These are phyloP conservation scores for Amphipyra berbera DNA, from an alignment of 2,888 invertebrate species.

Conservation along the genomic window DNA sequence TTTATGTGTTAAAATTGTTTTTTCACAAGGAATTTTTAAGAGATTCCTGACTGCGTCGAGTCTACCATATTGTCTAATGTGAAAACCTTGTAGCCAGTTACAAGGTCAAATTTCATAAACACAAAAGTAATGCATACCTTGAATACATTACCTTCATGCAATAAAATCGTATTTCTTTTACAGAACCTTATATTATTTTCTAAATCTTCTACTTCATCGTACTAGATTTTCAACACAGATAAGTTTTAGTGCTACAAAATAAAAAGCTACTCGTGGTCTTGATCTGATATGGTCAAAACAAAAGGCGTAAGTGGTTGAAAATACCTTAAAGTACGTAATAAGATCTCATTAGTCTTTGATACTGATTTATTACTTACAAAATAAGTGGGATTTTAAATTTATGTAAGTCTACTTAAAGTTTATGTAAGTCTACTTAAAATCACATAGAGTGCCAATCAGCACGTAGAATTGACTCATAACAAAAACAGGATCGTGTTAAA, in stretches of 20 bases:
- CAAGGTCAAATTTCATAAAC: neutral
- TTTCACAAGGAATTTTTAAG: no score
- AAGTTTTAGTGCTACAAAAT: conserved; percentile 37
- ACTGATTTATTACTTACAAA: conserved; percentile 45
- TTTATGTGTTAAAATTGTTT: neutral
- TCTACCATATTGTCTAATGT: no score
- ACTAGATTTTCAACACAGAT: conserved; percentile 44
- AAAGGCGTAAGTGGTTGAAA: conserved; percentile 46
- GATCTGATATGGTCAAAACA: conserved; percentile 50
- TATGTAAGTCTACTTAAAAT: conserved; percentile 4
- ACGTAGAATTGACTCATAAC: neutral
- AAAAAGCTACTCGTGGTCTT: conserved; percentile 47
- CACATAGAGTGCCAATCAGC: neutral
- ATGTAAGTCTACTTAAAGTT: conserved; percentile 4
- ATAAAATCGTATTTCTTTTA: conserved; percentile 27
- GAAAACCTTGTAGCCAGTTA: no score
- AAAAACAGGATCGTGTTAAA: neutral
- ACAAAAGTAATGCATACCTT: conserved; percentile 5
- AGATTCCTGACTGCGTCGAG: neutral
- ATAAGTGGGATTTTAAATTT: conserved; percentile 10
- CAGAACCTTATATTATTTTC: conserved; percentile 16
- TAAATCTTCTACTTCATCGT: conserved; percentile 32
- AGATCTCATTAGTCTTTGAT: conserved; percentile 47
- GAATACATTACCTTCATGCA: conserved; percentile 23
- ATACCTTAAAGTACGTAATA: conserved; percentile 42